phyloP scores from a whole-genome alignment of 2,888 invertebrate species.

The Spodoptera exigua region DNA sequence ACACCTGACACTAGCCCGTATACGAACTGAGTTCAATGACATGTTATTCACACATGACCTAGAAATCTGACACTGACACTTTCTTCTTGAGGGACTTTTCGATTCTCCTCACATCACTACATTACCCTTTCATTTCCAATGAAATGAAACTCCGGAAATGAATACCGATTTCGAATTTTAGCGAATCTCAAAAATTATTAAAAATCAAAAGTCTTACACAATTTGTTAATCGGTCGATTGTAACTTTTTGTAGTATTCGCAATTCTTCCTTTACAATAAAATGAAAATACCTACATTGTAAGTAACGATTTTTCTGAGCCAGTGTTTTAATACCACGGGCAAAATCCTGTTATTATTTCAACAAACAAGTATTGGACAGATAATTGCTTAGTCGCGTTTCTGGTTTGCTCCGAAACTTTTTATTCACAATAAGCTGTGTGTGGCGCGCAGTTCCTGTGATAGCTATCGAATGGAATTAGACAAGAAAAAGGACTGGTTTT shows the following conservation, averaged over 20 bases:
- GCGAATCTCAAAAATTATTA: not conserved
- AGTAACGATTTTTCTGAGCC: constrained; percentile 11
- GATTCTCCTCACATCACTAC: constrained; percentile 76
- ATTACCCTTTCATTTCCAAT: constrained; percentile 65
- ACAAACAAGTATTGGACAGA: constrained; percentile 1
- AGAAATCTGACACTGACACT: constrained; percentile 83
- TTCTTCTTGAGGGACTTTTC: constrained; percentile 82
- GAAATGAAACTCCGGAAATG: constrained; percentile 52
- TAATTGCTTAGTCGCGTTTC: constrained; percentile 25
- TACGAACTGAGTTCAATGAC: constrained; percentile 82
- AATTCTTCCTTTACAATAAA: no score
- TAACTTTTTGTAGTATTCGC: no score
- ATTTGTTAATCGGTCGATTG: no score
- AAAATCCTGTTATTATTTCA: constrained; percentile 29
- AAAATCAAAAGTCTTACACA: no score
- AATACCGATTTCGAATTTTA: constrained; percentile 27
- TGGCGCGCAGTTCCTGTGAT: constrained; percentile 47
- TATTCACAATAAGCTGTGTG: constrained; percentile 19
- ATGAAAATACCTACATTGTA: no score
- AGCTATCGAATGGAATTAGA: constrained; percentile 47
- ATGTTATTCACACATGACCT: constrained; percentile 82
- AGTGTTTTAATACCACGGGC: constrained; percentile 31
- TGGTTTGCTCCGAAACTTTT: constrained; percentile 4
- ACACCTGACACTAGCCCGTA: constrained; percentile 74
- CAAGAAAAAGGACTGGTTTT: constrained; percentile 75